Evolutionary conservation across 2,113 vertebrate genomes (phyloP), one percentile per base, ranked within the genome.

Genomic region (Mohoua ochrocephala): DNA sequence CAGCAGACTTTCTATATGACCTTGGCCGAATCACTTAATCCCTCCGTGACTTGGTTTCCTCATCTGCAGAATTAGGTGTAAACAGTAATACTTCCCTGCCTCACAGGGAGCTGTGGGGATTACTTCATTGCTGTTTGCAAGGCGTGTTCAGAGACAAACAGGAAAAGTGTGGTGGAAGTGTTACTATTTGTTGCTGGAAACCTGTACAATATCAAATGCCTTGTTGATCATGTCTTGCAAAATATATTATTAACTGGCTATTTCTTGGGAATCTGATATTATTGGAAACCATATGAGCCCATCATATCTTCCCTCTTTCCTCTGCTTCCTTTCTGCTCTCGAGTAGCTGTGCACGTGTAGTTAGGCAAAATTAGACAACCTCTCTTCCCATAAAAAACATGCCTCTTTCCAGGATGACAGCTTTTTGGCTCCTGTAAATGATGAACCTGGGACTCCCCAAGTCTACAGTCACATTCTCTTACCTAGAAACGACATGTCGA

Each of bases 1-100:
- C 63, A 89, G 81, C 84, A 95, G 84, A 95, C 96, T 97, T 96
- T 96, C 91, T 91, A 27, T 91, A 83, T 91, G 87, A 95, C 95
- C 81, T 95, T 90, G 78, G 65, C 49, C 37, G 2, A 89, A 84
- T 94, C 89, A 91, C 39, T 96, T 97, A 95, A 97, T 97, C 94
- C 84, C 59, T 89, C 75, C 14, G 22, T 94, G 95, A 76, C 77
- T 94, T 79, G 31, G 53, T 87, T 95, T 95, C 87, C 57, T 85
- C 94, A 94, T 79, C 78, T 94, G 52, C 59, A 73, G 89, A 79
- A 87, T 69, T 44, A 84, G 30, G 26, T 42, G 60, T 31, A 79
- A 94, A 87, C 79, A 94, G 44, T 73, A 86, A 84, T 60, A 57
- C 74, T 93, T 94, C 78, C 53, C 15, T 93, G 65, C 84, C 74